Conservation (phyloP, 2,888 invertebrate species). For the Athripsodes cinereus region DNA sequence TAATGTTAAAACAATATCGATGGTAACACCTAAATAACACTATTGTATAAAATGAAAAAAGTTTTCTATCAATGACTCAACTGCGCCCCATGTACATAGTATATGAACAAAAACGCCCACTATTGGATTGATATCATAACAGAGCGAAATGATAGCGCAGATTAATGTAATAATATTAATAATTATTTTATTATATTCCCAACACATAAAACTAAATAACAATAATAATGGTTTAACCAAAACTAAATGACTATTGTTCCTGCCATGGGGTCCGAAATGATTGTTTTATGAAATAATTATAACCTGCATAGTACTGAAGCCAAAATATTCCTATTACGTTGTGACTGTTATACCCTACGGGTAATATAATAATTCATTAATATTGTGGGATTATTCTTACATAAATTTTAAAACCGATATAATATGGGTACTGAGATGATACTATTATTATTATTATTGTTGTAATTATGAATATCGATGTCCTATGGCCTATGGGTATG, state of each 20-base stretch:
- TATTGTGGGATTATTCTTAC: too few relatives aligned
- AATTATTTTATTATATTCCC: background rate
- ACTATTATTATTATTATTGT: too few relatives aligned
- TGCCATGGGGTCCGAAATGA: background rate
- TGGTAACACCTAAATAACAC: too few relatives aligned
- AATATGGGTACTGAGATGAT: too few relatives aligned
- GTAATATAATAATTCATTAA: background rate
- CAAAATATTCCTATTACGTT: background rate
- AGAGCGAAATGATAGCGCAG: background rate
- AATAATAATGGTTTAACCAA: background rate
- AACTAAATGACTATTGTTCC: background rate
- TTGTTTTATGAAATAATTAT: background rate
- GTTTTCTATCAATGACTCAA: background rate
- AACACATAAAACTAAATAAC: background rate
- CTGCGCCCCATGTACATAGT: background rate
- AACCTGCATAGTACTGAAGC: background rate
- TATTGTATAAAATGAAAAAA: too few relatives aligned
- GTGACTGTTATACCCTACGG: background rate
- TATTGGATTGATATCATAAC: background rate
- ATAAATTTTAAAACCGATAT: too few relatives aligned
- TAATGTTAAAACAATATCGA: too few relatives aligned
- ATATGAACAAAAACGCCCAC: background rate
- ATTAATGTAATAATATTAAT: background rate
- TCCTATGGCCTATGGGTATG: too few relatives aligned
- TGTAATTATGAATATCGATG: too few relatives aligned